Evolutionary conservation across 2,888 invertebrate genomes (phyloP).

Genomic region (Diaprepes abbreviatus): DNA sequence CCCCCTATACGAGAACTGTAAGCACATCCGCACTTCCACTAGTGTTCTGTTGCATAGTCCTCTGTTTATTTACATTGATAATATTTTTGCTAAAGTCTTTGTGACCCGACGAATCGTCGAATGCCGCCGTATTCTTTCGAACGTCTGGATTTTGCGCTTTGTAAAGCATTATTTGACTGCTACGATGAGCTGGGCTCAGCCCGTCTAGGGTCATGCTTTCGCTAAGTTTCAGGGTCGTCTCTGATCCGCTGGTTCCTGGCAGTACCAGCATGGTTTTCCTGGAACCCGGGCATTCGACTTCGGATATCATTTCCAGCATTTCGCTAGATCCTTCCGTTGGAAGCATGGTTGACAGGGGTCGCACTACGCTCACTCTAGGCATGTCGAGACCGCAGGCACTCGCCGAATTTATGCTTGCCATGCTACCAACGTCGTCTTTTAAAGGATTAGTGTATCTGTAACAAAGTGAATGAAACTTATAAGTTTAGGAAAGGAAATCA

Average conservation of each 20-base stretch:
- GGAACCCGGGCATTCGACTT: constrained; percentile 69
- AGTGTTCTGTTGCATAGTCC: constrained; percentile 64
- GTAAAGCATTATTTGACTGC: constrained; percentile 79
- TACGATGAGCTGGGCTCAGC: constrained; percentile 69
- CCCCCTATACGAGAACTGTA: constrained; percentile 71
- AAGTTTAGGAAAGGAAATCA: no score
- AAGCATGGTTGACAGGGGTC: constrained; percentile 66
- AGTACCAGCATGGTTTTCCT: constrained; percentile 66
- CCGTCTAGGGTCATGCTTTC: constrained; percentile 62
- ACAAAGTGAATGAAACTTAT: constrained; percentile 15
- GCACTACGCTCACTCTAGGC: constrained; percentile 68
- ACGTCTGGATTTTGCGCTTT: constrained; percentile 89
- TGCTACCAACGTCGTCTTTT: constrained; percentile 67
- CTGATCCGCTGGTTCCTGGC: constrained; percentile 66
- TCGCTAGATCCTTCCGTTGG: constrained; percentile 71
- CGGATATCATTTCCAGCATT: constrained; percentile 75
- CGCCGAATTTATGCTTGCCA: constrained; percentile 62
- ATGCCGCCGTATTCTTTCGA: constrained; percentile 83
- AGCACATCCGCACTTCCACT: constrained; percentile 68
- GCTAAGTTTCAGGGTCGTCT: constrained; percentile 60
- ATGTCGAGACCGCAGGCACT: constrained; percentile 63
- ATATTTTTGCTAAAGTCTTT: constrained; percentile 86
- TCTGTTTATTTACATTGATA: constrained; percentile 72
- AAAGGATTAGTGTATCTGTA: constrained; percentile 65
- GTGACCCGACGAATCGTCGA: constrained; percentile 71